Evolutionary conservation across 2,797 vertebrate genomes (phyloP).

Genomic region (Poecilia velifera): DNA sequence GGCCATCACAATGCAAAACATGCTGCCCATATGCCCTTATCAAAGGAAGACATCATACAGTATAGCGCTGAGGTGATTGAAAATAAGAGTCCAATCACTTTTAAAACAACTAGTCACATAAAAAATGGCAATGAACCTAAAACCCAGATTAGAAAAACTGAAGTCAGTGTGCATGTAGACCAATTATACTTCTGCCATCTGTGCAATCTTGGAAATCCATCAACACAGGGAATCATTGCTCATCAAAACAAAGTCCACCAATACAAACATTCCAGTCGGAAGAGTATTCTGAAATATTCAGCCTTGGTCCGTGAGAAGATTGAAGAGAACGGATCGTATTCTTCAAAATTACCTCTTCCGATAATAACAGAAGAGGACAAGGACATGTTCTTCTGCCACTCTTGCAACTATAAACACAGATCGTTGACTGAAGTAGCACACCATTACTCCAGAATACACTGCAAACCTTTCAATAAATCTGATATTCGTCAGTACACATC

Average conservation of each 20-base stretch:
- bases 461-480: neutral
- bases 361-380: constrained; percentile 37
- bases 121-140: neutral
- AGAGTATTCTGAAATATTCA: constrained; percentile 42
- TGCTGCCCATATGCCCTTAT: neutral
- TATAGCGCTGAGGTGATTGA: constrained; percentile 31
- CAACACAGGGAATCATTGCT: constrained; percentile 45
- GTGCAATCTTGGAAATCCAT: constrained; percentile 70
- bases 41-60: constrained; percentile 2
- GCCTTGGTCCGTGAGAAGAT: constrained; percentile 40
- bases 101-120: neutral
- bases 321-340: constrained; percentile 35
- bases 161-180: constrained; percentile 27
- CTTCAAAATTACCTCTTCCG: constrained; percentile 65
- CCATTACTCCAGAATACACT: constrained; percentile 58
- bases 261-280: neutral
- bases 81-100: constrained; percentile 2
- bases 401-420: constrained; percentile 63
- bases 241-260: constrained; percentile 60
- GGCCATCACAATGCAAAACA: constrained; percentile 62
- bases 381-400: constrained; percentile 60
- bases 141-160: accelerated
- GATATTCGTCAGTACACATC: constrained; percentile 41
- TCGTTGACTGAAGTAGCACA: neutral
- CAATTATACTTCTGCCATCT: constrained; percentile 67